phyloP scores from a whole-genome alignment of 2,888 invertebrate genomes.

The Spisula subtruncata region DNA sequence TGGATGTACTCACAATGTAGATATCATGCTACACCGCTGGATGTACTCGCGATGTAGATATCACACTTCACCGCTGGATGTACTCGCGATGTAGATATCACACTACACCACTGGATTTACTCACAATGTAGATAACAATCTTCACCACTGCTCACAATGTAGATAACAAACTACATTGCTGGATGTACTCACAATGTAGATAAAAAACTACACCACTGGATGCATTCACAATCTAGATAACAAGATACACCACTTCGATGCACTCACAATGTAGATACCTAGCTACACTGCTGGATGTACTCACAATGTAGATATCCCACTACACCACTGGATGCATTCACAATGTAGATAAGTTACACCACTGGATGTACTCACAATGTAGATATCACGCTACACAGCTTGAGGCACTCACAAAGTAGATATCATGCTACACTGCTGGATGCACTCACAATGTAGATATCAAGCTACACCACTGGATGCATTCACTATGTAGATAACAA shows the following conservation, averaged over 20 bases:
- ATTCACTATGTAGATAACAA: not conserved
- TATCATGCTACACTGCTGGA: not conserved
- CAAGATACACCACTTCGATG: not conserved
- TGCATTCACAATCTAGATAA: not conserved
- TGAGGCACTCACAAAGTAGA: not conserved
- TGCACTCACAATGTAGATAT: not conserved
- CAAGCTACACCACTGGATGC: not conserved
- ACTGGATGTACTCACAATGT: not conserved
- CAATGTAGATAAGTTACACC: not conserved
- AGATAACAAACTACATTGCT: not conserved
- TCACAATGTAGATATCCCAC: not conserved
- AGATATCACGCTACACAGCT: not conserved
- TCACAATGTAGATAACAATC: not conserved
- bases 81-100: not conserved
- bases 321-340: not conserved
- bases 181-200: not conserved
- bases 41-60: too few relatives aligned
- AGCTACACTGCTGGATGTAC: not conserved
- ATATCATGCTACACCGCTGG: too few relatives aligned
- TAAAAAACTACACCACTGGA: not conserved
- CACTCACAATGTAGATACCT: not conserved
- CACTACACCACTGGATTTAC: not conserved
- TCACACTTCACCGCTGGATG: too few relatives aligned
- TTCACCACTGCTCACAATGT: not conserved
- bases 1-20: not conserved